These are phyloP conservation scores for Mesocricetus auratus DNA, from an alignment of 2,113 vertebrate genomes.

Conservation along the genomic window DNA sequence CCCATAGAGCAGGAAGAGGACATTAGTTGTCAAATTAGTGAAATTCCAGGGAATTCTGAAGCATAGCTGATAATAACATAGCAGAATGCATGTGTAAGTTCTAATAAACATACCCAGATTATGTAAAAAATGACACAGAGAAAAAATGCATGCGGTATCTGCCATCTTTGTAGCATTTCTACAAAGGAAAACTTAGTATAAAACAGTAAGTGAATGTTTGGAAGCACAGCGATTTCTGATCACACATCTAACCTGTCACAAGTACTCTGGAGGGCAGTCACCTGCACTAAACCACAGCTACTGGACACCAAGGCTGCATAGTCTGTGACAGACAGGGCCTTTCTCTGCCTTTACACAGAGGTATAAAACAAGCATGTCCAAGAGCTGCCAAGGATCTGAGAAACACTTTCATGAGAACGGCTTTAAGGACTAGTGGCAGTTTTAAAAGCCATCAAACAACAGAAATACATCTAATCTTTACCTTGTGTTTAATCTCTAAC, in stretches of 20 bases:
- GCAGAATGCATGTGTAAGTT: background rate
- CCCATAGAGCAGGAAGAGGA: background rate
- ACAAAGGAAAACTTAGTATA: background rate
- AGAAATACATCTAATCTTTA: constrained; percentile 33
- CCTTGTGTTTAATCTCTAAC: background rate
- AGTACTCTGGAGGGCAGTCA: background rate
- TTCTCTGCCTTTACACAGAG: background rate
- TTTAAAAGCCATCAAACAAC: constrained; percentile 1
- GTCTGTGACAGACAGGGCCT: background rate
- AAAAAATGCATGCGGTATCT: background rate
- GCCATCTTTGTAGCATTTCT: background rate
- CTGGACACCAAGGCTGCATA: background rate
- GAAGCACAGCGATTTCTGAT: background rate
- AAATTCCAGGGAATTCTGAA: background rate
- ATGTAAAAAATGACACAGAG: background rate
- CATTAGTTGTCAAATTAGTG: background rate
- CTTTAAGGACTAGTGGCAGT: background rate
- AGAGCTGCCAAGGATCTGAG: background rate
- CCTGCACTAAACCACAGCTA: background rate
- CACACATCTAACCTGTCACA: constrained; percentile 2
- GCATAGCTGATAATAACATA: background rate
- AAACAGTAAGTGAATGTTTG: background rate
- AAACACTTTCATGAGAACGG: background rate
- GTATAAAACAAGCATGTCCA: background rate
- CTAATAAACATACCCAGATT: background rate